phyloP scores from a whole-genome alignment of 2,113 vertebrate species.

The Lontra canadensis region DNA sequence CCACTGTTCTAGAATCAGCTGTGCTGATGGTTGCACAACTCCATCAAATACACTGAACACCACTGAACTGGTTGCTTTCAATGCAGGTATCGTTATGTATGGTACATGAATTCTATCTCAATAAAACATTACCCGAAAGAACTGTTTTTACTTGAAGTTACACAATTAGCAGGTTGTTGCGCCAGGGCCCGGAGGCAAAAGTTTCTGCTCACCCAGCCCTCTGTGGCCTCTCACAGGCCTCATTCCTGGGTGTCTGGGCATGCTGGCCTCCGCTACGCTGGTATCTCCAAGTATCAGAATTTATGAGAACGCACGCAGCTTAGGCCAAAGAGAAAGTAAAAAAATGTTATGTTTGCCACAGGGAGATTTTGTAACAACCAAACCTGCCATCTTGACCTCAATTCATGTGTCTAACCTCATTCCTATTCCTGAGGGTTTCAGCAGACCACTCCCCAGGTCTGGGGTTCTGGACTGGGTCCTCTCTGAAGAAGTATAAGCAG shows the following conservation, averaged over 20 bases:
- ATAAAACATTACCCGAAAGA: not conserved
- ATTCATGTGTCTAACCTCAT: not conserved
- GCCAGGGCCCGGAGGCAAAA: no score
- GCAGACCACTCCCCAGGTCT: fast-evolving
- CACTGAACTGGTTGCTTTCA: not conserved
- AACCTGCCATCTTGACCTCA: not conserved
- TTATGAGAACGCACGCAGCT: not conserved
- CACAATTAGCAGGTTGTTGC: not conserved
- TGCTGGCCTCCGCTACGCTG: not conserved
- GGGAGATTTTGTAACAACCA: not conserved
- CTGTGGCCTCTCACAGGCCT: not conserved
- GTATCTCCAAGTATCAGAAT: not conserved
- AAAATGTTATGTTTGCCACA: not conserved
- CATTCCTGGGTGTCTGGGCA: not conserved
- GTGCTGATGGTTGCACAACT: not conserved
- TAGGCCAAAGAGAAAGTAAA: conserved; percentile 25
- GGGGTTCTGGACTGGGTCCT: not conserved
- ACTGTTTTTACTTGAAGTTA: not conserved
- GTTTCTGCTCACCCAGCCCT: not conserved
- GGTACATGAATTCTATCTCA: not conserved
- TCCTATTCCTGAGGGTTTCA: not conserved
- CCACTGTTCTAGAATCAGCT: not conserved
- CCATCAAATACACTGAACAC: not conserved
- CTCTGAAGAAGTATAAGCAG: not conserved
- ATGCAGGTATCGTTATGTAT: not conserved